Percentiles rank a stretch among this genome's conserved stretches.
These are phyloP conservation scores for Lasius fuliginosus DNA, from an alignment of 2,888 invertebrate genomes.

Conservation along the genomic window DNA sequence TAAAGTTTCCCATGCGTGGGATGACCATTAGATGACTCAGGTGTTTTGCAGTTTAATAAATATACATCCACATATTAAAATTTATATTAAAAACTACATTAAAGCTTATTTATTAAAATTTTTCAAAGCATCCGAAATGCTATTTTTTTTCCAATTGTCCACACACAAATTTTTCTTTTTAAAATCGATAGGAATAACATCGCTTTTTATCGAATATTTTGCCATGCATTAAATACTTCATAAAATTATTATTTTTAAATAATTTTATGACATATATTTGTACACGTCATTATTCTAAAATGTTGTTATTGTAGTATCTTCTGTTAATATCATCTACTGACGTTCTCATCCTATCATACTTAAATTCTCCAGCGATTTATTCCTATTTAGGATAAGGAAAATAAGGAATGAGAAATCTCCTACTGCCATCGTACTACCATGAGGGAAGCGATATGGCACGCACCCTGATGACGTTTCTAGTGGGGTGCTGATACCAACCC, in stretches of 20 bases:
- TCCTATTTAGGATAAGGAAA: not conserved
- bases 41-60: not conserved
- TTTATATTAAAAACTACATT: not conserved
- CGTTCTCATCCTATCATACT: not conserved
- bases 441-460: not conserved
- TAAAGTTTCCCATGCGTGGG: not conserved
- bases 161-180: not conserved
- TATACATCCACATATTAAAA: not conserved
- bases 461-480: conserved; percentile 26
- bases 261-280: not conserved
- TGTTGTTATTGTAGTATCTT: not conserved
- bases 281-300: not conserved
- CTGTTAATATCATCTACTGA: not conserved
- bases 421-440: not conserved
- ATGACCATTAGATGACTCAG: not conserved
- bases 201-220: not conserved
- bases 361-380: not conserved
- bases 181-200: not conserved
- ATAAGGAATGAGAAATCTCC: not conserved
- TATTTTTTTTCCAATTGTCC: not conserved
- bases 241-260: not conserved
- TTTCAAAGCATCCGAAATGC: not conserved
- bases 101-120: not conserved
- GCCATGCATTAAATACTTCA: not conserved
- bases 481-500: conserved; percentile 23